A percentile compares a stretch with the other conserved stretches of the same genome.
These are phyloP conservation scores for Prionace glauca DNA, from an alignment of 2,797 vertebrate species.

Conservation along the genomic window DNA sequence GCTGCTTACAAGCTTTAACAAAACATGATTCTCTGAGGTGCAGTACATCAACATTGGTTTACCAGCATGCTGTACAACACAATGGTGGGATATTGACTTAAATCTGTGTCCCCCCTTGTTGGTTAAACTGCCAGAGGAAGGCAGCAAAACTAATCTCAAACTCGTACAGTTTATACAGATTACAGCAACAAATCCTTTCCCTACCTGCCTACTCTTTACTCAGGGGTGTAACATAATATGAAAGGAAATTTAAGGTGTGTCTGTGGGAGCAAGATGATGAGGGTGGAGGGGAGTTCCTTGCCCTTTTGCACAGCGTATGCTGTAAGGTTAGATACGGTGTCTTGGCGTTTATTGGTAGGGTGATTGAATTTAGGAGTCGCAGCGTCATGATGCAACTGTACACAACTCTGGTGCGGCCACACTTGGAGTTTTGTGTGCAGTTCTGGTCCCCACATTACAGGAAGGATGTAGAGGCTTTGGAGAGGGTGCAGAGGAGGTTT, in stretches of 20 bases:
- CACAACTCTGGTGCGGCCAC: too few species aligned
- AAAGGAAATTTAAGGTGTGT: neutral
- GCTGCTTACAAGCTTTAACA: too few species aligned
- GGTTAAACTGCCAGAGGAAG: neutral
- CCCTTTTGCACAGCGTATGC: neutral
- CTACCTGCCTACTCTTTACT: neutral
- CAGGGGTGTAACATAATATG: neutral
- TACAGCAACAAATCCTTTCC: neutral
- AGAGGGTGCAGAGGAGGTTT: too few species aligned
- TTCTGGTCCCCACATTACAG: too few species aligned
- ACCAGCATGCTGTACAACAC: neutral
- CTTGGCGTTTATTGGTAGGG: too few species aligned
- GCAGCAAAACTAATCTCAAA: neutral
- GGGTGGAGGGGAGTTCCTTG: neutral
- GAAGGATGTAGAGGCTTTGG: too few species aligned
- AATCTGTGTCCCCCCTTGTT: neutral
- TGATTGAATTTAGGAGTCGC: too few species aligned
- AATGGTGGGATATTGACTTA: neutral
- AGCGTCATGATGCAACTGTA: too few species aligned
- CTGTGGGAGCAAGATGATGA: too few species aligned
- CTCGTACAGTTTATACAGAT: neutral
- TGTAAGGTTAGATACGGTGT: neutral
- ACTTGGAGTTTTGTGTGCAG: too few species aligned
- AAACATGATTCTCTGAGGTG: neutral
- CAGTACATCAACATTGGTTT: neutral